A percentile compares a stretch with the other conserved stretches of the same genome.
phyloP scores from a whole-genome alignment of 1,140 invertebrate genomes.

The Orchesella cincta region DNA sequence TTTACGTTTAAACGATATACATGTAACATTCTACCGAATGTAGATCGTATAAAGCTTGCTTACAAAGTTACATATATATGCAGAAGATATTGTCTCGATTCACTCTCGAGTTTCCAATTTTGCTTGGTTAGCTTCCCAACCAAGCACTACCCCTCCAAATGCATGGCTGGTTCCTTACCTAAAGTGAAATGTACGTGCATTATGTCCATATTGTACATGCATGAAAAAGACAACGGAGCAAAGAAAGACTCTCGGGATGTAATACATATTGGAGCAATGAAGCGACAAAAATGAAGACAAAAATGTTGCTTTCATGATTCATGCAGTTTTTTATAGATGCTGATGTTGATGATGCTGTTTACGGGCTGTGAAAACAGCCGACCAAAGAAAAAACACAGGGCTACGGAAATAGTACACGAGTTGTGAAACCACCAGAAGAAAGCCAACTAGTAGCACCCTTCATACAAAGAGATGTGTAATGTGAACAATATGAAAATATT shows the following conservation, averaged over 20 bases:
- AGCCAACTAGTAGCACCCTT: not conserved
- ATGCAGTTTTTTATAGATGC: not conserved
- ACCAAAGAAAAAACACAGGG: not conserved
- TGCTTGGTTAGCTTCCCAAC: not conserved
- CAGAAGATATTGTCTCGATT: too few relatives aligned
- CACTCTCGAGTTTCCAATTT: not conserved
- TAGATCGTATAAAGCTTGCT: not conserved
- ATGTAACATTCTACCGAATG: not conserved
- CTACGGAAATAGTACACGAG: not conserved
- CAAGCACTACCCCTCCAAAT: not conserved
- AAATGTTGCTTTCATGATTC: slow-evolving; percentile 19
- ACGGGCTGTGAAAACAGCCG: not conserved
- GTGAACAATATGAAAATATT: slow-evolving; percentile 16
- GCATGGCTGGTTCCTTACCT: not conserved
- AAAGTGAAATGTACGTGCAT: not conserved
- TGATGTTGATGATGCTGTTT: slow-evolving; percentile 1
- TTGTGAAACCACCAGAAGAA: not conserved
- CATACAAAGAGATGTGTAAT: not conserved
- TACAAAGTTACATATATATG: not conserved
- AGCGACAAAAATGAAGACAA: slow-evolving; percentile 18
- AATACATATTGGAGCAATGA: slow-evolving; percentile 21
- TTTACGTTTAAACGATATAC: not conserved
- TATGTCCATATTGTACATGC: not conserved
- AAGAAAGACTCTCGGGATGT: not conserved
- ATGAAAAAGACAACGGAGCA: not conserved